These are phyloP conservation scores for Bubo scandiacus DNA, from an alignment of 2,113 vertebrate genomes.

Conservation along the genomic window DNA sequence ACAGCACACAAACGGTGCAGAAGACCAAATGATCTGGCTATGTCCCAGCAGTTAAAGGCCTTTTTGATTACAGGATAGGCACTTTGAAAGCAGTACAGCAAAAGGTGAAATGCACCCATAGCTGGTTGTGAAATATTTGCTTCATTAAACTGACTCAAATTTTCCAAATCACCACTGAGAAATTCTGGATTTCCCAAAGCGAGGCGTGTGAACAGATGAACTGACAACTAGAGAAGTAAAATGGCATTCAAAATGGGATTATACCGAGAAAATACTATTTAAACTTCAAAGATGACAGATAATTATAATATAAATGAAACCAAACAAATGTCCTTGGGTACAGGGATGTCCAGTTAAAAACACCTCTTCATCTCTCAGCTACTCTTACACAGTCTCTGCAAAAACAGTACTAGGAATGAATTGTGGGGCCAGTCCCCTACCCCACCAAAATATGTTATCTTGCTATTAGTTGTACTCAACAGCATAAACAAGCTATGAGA, in stretches of 20 bases:
- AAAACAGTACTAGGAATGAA: background rate
- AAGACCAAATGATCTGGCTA: background rate
- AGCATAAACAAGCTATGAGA: background rate
- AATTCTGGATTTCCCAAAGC: background rate
- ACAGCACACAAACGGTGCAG: background rate
- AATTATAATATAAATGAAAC: background rate
- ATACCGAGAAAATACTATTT: background rate
- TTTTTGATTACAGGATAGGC: background rate
- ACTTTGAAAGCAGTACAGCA: background rate
- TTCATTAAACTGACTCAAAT: background rate
- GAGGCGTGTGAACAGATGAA: background rate
- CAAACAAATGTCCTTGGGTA: background rate
- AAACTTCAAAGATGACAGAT: background rate
- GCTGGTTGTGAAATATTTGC: background rate
- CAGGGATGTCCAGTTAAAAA: background rate
- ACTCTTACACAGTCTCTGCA: background rate
- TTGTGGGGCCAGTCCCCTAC: background rate
- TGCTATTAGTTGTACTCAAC: background rate
- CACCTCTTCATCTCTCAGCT: background rate
- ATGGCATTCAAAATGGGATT: background rate
- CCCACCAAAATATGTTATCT: background rate
- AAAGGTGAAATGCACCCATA: background rate
- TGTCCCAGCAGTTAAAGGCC: background rate
- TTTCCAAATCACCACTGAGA: background rate
- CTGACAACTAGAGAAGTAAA: background rate